A percentile compares a stretch with the other conserved stretches of the same genome.
These are phyloP conservation scores for Pseudochromis fuscus DNA, from an alignment of 2,797 vertebrate genomes.

Conservation along the genomic window DNA sequence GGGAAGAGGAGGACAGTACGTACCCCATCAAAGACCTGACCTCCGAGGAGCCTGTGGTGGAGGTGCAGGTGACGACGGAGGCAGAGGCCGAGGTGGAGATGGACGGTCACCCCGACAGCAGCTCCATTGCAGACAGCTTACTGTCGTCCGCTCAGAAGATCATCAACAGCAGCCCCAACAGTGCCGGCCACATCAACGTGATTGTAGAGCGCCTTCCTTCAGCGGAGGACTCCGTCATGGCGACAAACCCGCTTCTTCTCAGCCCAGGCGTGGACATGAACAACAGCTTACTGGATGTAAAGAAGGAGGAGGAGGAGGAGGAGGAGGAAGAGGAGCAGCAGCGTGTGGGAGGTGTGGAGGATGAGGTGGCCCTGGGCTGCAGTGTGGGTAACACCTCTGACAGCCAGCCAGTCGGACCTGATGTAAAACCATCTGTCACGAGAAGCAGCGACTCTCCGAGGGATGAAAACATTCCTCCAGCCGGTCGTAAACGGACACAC, in stretches of 20 bases:
- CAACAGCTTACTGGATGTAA: slow-evolving; percentile 75
- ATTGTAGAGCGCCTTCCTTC: slow-evolving; percentile 97
- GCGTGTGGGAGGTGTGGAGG: slow-evolving; percentile 51
- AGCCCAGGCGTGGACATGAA: slow-evolving; percentile 80
- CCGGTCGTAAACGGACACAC: slow-evolving; percentile 91
- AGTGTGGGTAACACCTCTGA: slow-evolving; percentile 44
- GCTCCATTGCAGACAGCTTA: slow-evolving; percentile 86
- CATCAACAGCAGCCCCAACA: slow-evolving; percentile 92
- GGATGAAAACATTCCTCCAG: slow-evolving; percentile 93
- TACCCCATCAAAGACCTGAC: slow-evolving; percentile 78
- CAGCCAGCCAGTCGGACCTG: slow-evolving; percentile 25
- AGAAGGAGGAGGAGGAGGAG: slow-evolving; percentile 60
- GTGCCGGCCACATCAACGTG: slow-evolving; percentile 93
- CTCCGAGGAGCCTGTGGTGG: slow-evolving; percentile 80
- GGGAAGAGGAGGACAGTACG: slow-evolving; percentile 51
- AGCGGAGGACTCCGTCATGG: slow-evolving; percentile 87
- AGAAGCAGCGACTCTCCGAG: slow-evolving; percentile 63
- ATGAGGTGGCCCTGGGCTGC: slow-evolving; percentile 85
- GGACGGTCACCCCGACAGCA: slow-evolving; percentile 39
- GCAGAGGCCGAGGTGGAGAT: slow-evolving; percentile 82
- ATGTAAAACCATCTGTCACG: slow-evolving; percentile 17
- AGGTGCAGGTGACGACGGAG: slow-evolving; percentile 87
- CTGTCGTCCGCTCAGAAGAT: slow-evolving; percentile 98
- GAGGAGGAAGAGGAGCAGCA: slow-evolving; percentile 26
- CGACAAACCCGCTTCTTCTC: slow-evolving; percentile 88